Percentiles rank a stretch among this genome's conserved stretches.
Evolutionary conservation across 2,888 invertebrate genomes (phyloP).

Genomic region (Sarcophaga variegata): DNA sequence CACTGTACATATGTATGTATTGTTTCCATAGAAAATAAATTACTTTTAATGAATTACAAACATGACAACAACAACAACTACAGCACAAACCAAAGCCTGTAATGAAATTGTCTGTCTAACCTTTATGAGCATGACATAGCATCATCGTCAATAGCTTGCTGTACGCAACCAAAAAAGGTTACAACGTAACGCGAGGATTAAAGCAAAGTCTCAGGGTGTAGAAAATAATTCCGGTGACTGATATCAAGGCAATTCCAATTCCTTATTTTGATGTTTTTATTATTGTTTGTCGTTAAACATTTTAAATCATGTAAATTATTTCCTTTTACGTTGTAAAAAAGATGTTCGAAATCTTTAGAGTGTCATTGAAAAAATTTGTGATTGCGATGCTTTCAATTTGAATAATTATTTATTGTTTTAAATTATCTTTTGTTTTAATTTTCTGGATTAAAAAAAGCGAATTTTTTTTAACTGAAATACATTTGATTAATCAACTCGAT

Average conservation of each 20-base stretch:
- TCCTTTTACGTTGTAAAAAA: background rate
- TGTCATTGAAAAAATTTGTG: no score
- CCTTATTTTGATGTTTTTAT: slow-evolving; percentile 2
- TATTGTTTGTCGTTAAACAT: slow-evolving; percentile 40
- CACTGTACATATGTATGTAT: background rate
- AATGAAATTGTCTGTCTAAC: slow-evolving; percentile 6
- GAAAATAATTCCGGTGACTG: slow-evolving; percentile 2
- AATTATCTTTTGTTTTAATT: no score
- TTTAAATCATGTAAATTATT: slow-evolving; percentile 49
- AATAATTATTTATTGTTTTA: no score
- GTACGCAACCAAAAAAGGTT: no score
- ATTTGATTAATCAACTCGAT: no score
- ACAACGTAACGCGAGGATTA: background rate
- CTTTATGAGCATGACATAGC: background rate
- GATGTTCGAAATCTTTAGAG: no score
- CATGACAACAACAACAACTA: background rate
- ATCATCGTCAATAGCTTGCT: background rate
- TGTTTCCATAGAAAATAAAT: slow-evolving; percentile 36
- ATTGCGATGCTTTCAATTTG: no score
- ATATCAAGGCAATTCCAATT: background rate
- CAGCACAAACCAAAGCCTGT: no score
- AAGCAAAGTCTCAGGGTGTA: no score
- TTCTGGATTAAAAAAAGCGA: no score
- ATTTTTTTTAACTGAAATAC: no score
- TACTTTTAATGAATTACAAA: slow-evolving; percentile 39